Evolutionary conservation across 1,140 invertebrate species (phyloP).

Genomic region (Sarcophaga bullata): DNA sequence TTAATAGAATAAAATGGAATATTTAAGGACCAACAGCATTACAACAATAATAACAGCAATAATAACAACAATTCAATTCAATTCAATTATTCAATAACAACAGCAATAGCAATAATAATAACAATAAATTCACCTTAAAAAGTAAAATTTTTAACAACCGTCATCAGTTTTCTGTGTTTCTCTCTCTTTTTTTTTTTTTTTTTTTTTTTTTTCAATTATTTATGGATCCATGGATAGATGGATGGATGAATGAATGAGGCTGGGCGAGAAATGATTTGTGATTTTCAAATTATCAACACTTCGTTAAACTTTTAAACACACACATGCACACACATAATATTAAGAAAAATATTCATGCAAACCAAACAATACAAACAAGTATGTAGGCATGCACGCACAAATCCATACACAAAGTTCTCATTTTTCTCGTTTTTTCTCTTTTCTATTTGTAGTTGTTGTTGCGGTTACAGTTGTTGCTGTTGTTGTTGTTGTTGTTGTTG

Average conservation of each 20-base stretch:
- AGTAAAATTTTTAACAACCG: background rate
- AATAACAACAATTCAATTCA: background rate
- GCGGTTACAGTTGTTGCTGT: too few relatives aligned
- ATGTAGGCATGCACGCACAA: too few relatives aligned
- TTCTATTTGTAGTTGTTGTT: too few relatives aligned
- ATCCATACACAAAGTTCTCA: too few relatives aligned
- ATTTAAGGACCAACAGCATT: background rate
- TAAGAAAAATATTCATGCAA: too few relatives aligned
- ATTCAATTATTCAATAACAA: background rate
- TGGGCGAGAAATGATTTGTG: constrained; percentile 10
- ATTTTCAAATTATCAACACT: constrained; percentile 33
- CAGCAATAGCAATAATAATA: background rate
- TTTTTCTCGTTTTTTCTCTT: too few relatives aligned
- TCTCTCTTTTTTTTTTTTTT: constrained; percentile 53
- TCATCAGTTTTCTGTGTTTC: constrained; percentile 28
- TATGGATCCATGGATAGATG: constrained; percentile 37
- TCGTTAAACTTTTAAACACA: constrained; percentile 38
- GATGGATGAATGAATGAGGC: too few relatives aligned
- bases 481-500: too few relatives aligned
- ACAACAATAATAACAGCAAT: background rate
- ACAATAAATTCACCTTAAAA: background rate
- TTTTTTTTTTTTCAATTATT: constrained; percentile 54
- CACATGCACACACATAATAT: too few relatives aligned
- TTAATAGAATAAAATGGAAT: background rate
- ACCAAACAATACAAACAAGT: too few relatives aligned